phyloP scores from a whole-genome alignment of 2,888 invertebrate genomes.

The Cybosia mesomella region DNA sequence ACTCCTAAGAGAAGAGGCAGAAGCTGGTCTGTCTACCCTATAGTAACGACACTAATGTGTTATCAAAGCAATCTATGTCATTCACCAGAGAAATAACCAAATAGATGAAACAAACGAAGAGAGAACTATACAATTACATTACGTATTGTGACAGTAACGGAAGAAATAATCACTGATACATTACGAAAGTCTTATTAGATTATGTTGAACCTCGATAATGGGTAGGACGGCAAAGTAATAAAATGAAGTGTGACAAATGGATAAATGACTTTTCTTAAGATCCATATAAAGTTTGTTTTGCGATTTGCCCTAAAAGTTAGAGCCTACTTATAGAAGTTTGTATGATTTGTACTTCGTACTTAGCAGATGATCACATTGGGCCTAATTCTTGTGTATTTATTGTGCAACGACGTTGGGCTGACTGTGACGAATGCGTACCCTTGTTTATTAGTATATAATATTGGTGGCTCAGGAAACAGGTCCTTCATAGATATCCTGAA shows the following conservation, averaged over 20 bases:
- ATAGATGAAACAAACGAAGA: neutral
- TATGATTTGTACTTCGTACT: constrained; percentile 10
- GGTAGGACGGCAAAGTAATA: constrained; percentile 2
- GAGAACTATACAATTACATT: neutral
- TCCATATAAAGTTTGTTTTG: constrained; percentile 10
- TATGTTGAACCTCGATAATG: constrained; percentile 9
- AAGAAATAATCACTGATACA: constrained; percentile 5
- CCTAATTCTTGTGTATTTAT: neutral
- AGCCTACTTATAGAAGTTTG: constrained; percentile 7
- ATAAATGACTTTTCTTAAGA: constrained; percentile 11
- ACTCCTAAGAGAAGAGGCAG: too few species aligned
- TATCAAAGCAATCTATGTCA: too few species aligned
- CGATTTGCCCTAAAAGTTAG: neutral
- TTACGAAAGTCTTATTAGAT: constrained; percentile 9
- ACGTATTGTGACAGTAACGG: neutral
- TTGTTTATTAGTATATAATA: too few species aligned
- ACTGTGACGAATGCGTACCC: too few species aligned
- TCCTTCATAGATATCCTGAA: too few species aligned
- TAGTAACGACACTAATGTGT: too few species aligned
- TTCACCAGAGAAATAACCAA: too few species aligned
- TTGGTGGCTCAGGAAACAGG: too few species aligned
- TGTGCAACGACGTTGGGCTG: neutral
- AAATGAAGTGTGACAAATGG: constrained; percentile 15
- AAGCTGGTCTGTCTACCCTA: too few species aligned
- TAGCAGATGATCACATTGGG: neutral